These are phyloP conservation scores for Notolepis coatsorum DNA, from an alignment of 2,797 vertebrate species.

Conservation along the genomic window DNA sequence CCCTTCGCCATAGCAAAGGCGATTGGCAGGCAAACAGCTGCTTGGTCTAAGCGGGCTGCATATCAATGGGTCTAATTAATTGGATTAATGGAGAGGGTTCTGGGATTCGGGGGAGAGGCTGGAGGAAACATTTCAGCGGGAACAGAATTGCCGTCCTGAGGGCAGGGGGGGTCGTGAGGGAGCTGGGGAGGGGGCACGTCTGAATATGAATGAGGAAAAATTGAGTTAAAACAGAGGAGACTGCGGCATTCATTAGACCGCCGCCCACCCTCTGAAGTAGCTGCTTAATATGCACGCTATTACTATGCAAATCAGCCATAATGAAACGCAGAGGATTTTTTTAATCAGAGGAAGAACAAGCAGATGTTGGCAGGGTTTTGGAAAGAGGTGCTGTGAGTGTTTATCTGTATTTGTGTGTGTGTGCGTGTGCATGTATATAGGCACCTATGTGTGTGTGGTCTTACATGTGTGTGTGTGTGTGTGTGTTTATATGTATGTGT, in stretches of 20 bases:
- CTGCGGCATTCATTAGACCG: constrained; percentile 96
- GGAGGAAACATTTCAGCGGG: constrained; percentile 89
- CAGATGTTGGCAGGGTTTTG: constrained; percentile 85
- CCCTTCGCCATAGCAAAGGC: constrained; percentile 51
- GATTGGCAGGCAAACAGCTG: constrained; percentile 89
- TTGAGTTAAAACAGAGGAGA: constrained; percentile 98
- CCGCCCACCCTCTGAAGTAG: constrained; percentile 96
- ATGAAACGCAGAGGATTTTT: constrained; percentile 88
- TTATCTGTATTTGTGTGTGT: too few species aligned
- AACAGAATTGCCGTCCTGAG: constrained; percentile 89
- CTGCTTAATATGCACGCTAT: constrained; percentile 98
- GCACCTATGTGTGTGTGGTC: too few species aligned
- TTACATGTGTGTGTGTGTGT: too few species aligned
- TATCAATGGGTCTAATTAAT: constrained; percentile 97
- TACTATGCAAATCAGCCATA: constrained; percentile 97
- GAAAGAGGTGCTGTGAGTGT: constrained; percentile 66
- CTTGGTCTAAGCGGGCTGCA: constrained; percentile 86
- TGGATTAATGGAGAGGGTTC: constrained; percentile 97
- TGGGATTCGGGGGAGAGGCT: constrained; percentile 90
- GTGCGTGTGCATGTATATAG: too few species aligned
- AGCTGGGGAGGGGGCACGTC: constrained; percentile 73
- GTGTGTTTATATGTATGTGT: too few species aligned
- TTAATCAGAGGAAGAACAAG: constrained; percentile 82
- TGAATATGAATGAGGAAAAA: constrained; percentile 98
- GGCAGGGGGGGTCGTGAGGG: constrained; percentile 73